A percentile compares a stretch with the other conserved stretches of the same genome.
Evolutionary conservation across 2,888 invertebrate genomes (phyloP).

Genomic region (Lasius platythorax): DNA sequence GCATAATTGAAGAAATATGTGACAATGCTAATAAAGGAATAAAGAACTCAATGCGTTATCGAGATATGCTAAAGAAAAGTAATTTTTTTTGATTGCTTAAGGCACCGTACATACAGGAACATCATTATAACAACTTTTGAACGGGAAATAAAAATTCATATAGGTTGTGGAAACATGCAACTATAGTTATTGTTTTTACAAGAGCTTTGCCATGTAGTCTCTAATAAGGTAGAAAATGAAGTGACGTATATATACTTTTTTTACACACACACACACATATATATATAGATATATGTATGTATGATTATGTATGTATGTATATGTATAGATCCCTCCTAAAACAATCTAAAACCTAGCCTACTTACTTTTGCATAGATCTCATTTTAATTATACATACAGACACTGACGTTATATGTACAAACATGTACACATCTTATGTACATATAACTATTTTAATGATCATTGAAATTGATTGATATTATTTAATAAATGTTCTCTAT

Average conservation of each 20-base stretch:
- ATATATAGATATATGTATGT: conserved; percentile 67
- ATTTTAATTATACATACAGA: conserved; percentile 78
- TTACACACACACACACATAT: not conserved
- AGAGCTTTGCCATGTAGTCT: conserved; percentile 80
- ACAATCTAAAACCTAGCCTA: conserved; percentile 80
- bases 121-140: conserved; percentile 54
- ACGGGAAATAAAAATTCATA: conserved; percentile 36
- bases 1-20: not conserved
- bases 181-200: conserved; percentile 75
- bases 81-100: conserved; percentile 54
- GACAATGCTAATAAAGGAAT: not conserved
- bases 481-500: conserved; percentile 66
- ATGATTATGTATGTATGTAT: conserved; percentile 41
- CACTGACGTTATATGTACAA: conserved; percentile 80
- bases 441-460: conserved; percentile 75
- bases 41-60: conserved; percentile 16
- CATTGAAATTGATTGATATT: conserved; percentile 68
- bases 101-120: conserved; percentile 74
- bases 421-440: conserved; percentile 82
- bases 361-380: conserved; percentile 74
- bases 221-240: conserved; percentile 80
- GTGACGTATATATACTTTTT: conserved; percentile 76
- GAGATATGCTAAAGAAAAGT: not conserved
- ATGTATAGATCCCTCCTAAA: conserved; percentile 79
- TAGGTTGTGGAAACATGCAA: conserved; percentile 45